Evolutionary conservation across 35 echinoderm and acorn worm species (phyloP).

Genomic region (Ophioderma brevispina): DNA sequence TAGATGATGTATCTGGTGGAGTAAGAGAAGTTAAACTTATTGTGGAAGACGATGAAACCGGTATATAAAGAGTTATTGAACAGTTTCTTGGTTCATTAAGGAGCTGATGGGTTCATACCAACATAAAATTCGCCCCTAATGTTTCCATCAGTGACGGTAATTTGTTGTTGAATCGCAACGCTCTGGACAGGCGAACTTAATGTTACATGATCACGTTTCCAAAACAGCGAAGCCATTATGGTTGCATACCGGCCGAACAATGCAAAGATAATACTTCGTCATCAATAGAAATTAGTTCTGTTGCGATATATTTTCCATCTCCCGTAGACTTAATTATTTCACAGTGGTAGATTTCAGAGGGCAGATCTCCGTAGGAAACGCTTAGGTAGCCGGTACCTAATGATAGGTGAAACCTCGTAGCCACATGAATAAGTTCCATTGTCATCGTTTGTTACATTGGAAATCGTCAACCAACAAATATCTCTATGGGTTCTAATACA

Average conservation of each 20-base stretch:
- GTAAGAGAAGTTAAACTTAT: too few relatives aligned
- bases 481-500: not conserved
- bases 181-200: not conserved
- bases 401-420: not conserved
- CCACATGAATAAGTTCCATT: not conserved
- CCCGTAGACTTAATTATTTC: not conserved
- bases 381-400: not conserved
- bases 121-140: not conserved
- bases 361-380: not conserved
- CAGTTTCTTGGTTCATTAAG: not conserved
- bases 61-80: not conserved
- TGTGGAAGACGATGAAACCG: too few relatives aligned
- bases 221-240: not conserved
- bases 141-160: not conserved
- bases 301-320: not conserved
- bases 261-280: not conserved
- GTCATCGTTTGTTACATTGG: not conserved
- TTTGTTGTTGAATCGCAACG: not conserved
- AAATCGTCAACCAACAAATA: not conserved
- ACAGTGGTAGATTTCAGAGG: not conserved
- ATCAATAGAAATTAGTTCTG: not conserved
- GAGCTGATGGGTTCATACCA: not conserved
- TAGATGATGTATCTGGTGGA: too few relatives aligned
- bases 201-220: not conserved
- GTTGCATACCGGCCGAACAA: not conserved